Percentiles rank a stretch among this genome's conserved stretches.
Evolutionary conservation across 2,113 vertebrate genomes (phyloP).

Genomic region (Gopherus evgoodei): DNA sequence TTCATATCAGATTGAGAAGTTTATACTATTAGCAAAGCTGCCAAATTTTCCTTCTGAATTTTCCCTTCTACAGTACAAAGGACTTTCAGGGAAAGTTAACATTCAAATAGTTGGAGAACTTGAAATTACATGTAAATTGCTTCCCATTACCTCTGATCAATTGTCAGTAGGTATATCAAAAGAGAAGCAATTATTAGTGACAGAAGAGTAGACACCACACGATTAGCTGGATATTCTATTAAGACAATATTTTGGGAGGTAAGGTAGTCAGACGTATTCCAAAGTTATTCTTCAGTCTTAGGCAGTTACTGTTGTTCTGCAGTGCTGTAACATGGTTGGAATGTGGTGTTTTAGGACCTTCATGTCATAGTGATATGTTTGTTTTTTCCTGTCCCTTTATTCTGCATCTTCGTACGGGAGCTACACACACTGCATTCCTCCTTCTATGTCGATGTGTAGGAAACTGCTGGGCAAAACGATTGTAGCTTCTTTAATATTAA

Average conservation of each 20-base stretch:
- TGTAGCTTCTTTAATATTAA: not conserved
- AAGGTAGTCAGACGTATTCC: slow-evolving; percentile 4
- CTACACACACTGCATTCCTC: not conserved
- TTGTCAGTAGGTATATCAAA: slow-evolving; percentile 43
- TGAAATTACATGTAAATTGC: slow-evolving; percentile 39
- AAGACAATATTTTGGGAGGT: slow-evolving; percentile 3
- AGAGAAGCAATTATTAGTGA: slow-evolving; percentile 32
- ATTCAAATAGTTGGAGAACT: slow-evolving; percentile 43
- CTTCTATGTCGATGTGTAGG: not conserved
- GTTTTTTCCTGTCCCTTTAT: not conserved
- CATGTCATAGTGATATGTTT: not conserved
- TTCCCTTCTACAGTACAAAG: not conserved
- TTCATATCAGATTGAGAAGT: not conserved
- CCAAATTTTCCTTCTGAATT: not conserved
- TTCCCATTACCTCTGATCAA: slow-evolving; percentile 52
- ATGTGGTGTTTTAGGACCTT: slow-evolving; percentile 9
- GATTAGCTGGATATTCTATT: not conserved
- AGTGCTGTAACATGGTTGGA: slow-evolving; percentile 1
- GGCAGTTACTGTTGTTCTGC: not conserved
- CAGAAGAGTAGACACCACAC: slow-evolving; percentile 36
- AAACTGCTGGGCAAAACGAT: not conserved
- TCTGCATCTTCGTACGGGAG: not conserved
- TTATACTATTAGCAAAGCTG: slow-evolving; percentile 19
- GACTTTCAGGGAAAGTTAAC: slow-evolving; percentile 12
- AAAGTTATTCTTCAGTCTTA: slow-evolving; percentile 26